phyloP scores from a whole-genome alignment of 2,888 invertebrate species.

The Pollenia labialis region DNA sequence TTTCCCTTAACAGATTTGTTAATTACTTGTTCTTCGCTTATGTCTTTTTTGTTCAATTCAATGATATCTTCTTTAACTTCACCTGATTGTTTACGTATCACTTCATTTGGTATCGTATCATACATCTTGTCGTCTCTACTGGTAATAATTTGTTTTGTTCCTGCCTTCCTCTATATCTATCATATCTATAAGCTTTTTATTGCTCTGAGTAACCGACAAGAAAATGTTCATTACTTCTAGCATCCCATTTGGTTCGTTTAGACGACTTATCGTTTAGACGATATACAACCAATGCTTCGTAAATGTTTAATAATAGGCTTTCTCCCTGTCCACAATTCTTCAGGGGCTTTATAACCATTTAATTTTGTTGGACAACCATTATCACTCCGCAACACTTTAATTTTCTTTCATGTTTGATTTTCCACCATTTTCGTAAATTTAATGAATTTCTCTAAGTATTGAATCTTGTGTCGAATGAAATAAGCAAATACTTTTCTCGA shows the following conservation, averaged over 20 bases:
- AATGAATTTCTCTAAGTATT: too few relatives aligned
- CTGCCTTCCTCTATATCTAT: too few relatives aligned
- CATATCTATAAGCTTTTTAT: background rate
- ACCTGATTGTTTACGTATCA: background rate
- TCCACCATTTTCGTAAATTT: too few relatives aligned
- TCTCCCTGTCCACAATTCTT: background rate
- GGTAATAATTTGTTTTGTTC: background rate
- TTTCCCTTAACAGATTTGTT: background rate
- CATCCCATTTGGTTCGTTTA: background rate
- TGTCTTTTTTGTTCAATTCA: too few relatives aligned
- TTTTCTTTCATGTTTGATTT: too few relatives aligned
- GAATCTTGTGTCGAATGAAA: too few relatives aligned
- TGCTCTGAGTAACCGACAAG: background rate
- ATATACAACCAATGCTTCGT: background rate
- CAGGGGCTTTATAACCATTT: constrained; percentile 6
- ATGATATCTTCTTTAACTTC: background rate
- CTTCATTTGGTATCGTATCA: background rate
- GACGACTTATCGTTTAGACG: background rate
- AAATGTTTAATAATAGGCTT: background rate
- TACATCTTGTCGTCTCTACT: background rate
- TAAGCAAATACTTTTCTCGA: too few relatives aligned
- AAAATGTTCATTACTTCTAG: background rate
- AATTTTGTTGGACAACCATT: constrained; percentile 6
- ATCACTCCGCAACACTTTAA: too few relatives aligned
- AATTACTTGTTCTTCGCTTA: background rate